Evolutionary conservation across 2,888 invertebrate species (phyloP), one percentile per base, ranked within the genome.

Genomic region (Callyntrura sp.): DNA sequence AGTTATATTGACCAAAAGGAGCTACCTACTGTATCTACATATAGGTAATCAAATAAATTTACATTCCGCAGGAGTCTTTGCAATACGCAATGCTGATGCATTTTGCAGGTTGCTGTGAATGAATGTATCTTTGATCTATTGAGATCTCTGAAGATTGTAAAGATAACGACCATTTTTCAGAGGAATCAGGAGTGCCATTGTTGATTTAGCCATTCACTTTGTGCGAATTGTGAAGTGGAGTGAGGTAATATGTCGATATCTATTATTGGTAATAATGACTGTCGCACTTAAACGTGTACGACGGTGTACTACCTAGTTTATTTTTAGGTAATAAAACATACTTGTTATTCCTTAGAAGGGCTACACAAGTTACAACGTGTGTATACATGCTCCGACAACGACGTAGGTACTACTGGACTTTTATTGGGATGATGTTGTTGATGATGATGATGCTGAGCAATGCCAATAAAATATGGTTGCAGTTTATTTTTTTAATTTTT

Each of bases 171-270:
- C 17, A 70, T n/a, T 9, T 62, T 62, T 62, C 8, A 62, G 60
- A 62, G 25, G 60, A 62, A 35, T 68, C 45, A 70, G 70, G 45
- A 70, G 70, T 70, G 70, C 70, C 45, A 17, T 70, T 65, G 55
- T 55, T n/a, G n/a, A 55, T 55, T 55, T 55, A 68, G 65, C 65
- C 65, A 68, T 45, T 70, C 70, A 70, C 70, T 70, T 70, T 70
- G 70, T 70, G 43, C n/a, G 35, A 4, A 45, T 20, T 70, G 45
- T 70, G 70, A 45, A 70, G 70, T 70, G 11, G 70, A 70, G 45
- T 70, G 70, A 70, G 70, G 70, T 70, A 70, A 70, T 70, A 70
- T n/a, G n/a, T 70, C 70, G 12, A 70, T 70, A 70, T 70, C 70
- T 70, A 70, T 70, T 70, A 70, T 70, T 70, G 70, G 70, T 70